These are phyloP conservation scores for Cebidichthys violaceus DNA, from an alignment of 2,113 vertebrate species.

Conservation along the genomic window DNA sequence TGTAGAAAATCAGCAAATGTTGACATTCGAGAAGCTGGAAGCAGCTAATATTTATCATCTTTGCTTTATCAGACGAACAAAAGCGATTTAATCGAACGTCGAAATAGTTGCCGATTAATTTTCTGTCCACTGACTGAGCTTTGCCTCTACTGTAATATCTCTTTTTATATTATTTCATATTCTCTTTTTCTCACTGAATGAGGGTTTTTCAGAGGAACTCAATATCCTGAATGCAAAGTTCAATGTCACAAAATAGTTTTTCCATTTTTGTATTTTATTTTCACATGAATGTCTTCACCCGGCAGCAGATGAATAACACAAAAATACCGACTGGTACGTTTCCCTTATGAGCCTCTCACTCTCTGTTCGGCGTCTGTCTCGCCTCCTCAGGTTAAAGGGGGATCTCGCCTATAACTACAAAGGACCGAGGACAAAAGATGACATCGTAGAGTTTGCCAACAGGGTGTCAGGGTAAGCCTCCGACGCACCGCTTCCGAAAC, in stretches of 20 bases:
- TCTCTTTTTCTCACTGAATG: not conserved
- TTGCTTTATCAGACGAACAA: not conserved
- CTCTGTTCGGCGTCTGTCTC: not conserved
- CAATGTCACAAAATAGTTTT: not conserved
- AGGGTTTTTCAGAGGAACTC: not conserved
- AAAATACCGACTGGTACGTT: not conserved
- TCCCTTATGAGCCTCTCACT: not conserved
- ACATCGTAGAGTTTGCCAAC: conserved; percentile 97
- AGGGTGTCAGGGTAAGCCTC: conserved; percentile 92
- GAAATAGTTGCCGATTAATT: not conserved
- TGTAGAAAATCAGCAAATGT: not conserved
- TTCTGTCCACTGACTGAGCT: not conserved
- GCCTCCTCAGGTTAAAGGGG: conserved; percentile 89
- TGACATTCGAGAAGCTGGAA: not conserved
- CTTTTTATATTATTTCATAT: not conserved
- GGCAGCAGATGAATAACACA: not conserved
- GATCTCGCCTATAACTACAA: conserved; percentile 97
- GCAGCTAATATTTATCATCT: not conserved
- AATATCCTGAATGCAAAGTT: conserved; percentile 4
- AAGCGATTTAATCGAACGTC: not conserved
- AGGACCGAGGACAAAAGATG: conserved; percentile 96
- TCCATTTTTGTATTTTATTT: not conserved
- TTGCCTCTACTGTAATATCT: not conserved
- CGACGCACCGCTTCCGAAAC: not conserved
- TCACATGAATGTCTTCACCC: not conserved